Evolutionary conservation across 1,140 invertebrate species (phyloP), one percentile per base, ranked within the genome.

Genomic region (Drosophila punjabiensis): DNA sequence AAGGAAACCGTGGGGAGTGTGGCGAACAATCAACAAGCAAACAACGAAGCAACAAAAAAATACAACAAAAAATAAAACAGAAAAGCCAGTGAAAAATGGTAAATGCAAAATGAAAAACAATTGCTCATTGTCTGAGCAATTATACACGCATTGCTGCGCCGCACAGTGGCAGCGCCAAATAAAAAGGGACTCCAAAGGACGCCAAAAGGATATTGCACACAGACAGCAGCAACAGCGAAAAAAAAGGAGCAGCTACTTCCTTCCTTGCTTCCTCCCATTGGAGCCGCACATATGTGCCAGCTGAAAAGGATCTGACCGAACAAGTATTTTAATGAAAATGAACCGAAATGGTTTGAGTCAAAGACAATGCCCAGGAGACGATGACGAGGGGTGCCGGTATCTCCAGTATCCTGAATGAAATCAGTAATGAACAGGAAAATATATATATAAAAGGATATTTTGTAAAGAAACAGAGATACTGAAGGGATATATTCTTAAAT

Each of bases 51-150:
- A 69, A 30, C 64, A 52, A 45, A 50, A 24, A 24, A n/a, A n/a
- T n/a, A n/a, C n/a, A 11, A 6, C 14, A 16, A 28, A 30, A 50
- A 50, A 30, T 50, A 50, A 35, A 47, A 39, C 20, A 70, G 32
- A 75, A 48, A 70, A 86, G 67, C 58, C 65, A 56, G 18, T 70
- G 63, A 59, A 76, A 84, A 70, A 69, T 71, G 67, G 77, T 74
- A 88, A 83, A 77, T 71, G 79, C 66, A 74, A 88, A 83, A 80
- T 71, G 79, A 73, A 90, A 90, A 90, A 90, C 87, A 90, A 86
- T 90, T 86, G 82, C 86, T 90, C 86, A 90, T 90, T 90, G 86
- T 90, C 86, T 90, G 86, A 66, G 82, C 87, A 90, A 90, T 90
- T 90, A 90, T 82, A 90, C 65, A 90, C 86, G 86, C 86, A 85